A percentile compares a stretch with the other conserved stretches of the same genome.
Evolutionary conservation across 2,888 invertebrate genomes (phyloP).

Genomic region (Pyrrhia umbra): DNA sequence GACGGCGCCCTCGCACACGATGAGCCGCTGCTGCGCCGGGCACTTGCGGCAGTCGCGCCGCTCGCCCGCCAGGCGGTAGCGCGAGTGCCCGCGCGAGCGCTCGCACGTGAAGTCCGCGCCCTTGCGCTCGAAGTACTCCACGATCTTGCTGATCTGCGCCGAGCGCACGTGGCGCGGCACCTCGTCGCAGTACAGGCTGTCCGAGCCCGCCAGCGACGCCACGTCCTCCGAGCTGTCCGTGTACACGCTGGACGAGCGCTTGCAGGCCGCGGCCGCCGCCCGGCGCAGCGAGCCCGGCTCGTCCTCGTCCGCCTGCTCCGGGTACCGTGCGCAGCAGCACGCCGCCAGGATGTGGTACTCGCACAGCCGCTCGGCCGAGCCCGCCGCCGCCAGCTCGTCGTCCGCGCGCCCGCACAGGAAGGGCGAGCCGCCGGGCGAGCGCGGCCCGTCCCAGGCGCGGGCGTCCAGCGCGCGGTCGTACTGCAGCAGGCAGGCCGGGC

Average conservation of each 20-base stretch:
- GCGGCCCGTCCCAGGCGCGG: constrained; percentile 87
- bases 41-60: constrained; percentile 75
- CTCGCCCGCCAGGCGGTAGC: constrained; percentile 59
- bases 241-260: constrained; percentile 95
- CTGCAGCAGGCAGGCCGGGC: constrained; percentile 72
- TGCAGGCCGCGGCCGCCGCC: constrained; percentile 82
- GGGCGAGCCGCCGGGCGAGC: constrained; percentile 89
- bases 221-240: constrained; percentile 97
- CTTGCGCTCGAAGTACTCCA: constrained; percentile 96
- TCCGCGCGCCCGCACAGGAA: constrained; percentile 74
- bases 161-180: constrained; percentile 90
- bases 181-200: constrained; percentile 93
- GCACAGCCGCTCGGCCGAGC: constrained; percentile 62
- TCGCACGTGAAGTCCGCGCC: constrained; percentile 90
- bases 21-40: constrained; percentile 91
- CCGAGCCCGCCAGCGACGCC: constrained; percentile 94
- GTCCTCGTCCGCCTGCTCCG: constrained; percentile 70
- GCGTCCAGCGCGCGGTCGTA: constrained; percentile 51
- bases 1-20: constrained; percentile 96
- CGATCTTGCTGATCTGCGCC: constrained; percentile 95
- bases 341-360: constrained; percentile 79
- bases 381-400: constrained; percentile 43
- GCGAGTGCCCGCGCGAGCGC: constrained; percentile 76
- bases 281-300: constrained; percentile 65
- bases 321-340: constrained; percentile 80